Evolutionary conservation across 1,140 invertebrate genomes (phyloP).

Genomic region (Nomia melanderi): DNA sequence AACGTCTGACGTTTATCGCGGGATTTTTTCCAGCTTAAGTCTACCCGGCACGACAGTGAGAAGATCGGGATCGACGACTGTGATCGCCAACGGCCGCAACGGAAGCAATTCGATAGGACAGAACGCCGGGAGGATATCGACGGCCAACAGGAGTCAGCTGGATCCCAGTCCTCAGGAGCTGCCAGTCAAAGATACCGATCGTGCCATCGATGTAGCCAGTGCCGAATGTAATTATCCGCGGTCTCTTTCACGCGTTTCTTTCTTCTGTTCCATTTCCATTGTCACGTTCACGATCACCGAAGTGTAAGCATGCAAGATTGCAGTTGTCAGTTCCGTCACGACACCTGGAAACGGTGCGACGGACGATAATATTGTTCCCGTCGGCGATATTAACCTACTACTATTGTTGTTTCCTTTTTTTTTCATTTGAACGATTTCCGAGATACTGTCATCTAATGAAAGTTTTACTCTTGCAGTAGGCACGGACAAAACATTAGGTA

Average conservation of each 20-base stretch:
- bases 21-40: conserved; percentile 66
- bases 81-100: conserved; percentile 72
- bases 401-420: too few species aligned
- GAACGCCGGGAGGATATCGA: conserved; percentile 60
- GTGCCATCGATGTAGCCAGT: conserved; percentile 78
- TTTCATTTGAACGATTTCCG: not conserved
- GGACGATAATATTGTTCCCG: not conserved
- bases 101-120: conserved; percentile 57
- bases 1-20: too few species aligned
- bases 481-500: conserved; percentile 79
- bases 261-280: not conserved
- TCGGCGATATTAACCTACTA: not conserved
- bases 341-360: not conserved
- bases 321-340: not conserved
- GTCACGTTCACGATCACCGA: not conserved
- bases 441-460: conserved; percentile 40
- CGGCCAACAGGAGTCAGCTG: conserved; percentile 72
- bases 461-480: conserved; percentile 75
- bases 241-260: not conserved
- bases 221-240: conserved; percentile 79
- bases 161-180: conserved; percentile 79
- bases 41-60: conserved; percentile 67
- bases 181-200: conserved; percentile 78
- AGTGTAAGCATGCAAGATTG: conserved; percentile 50
- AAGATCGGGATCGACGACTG: conserved; percentile 69